Evolutionary conservation across 1,140 invertebrate genomes (phyloP), one percentile per base, ranked within the genome.

Genomic region (Papilio polytes): DNA sequence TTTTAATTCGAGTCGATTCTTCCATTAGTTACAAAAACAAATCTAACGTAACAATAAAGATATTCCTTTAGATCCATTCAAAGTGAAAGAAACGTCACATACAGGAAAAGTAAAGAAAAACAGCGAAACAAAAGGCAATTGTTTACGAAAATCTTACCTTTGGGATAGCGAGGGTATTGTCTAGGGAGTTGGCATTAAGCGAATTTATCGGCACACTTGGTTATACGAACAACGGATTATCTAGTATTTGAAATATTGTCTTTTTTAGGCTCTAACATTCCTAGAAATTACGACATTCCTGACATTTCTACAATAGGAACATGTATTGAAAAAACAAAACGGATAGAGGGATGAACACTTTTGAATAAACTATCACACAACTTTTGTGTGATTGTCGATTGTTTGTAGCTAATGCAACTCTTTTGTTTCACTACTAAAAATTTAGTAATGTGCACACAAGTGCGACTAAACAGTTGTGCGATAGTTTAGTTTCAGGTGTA

Each of bases 401-500:
- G 31, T 36, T 36, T 36, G 31, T 3, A 36, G 1, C 31, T 3
- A 6, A 36, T 36, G 2, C 31, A 6, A 36, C 2, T 36, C 2
- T 36, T 36, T 36, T 3, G 31, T 1, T 1, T 3, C 31, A 36
- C 31, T 3, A 36, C 31, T 36, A 36, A 36, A 36, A 36, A 36
- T 36, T 0, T 0, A 36, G 31, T 36, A 36, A 6, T 36, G 31
- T 36, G 31, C 3, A 6, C 31, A 36, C 31, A 26, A 26, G 26
- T 26, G 31, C 31, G 31, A 36, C 31, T 36, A 2, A 36, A 36
- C 31, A 36, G 31, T 36, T 36, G 31, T 36, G 31, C 4, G 31
- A 36, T 36, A 36, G 3, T 36, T 36, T 36, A 36, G 31, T 36
- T 94, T 36, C 31, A 36, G 31, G 31, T 36, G 31, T 36, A 3